A percentile compares a stretch with the other conserved stretches of the same genome.
These are phyloP conservation scores for Uloborus diversus DNA, from an alignment of 1,140 invertebrate species.

Conservation along the genomic window DNA sequence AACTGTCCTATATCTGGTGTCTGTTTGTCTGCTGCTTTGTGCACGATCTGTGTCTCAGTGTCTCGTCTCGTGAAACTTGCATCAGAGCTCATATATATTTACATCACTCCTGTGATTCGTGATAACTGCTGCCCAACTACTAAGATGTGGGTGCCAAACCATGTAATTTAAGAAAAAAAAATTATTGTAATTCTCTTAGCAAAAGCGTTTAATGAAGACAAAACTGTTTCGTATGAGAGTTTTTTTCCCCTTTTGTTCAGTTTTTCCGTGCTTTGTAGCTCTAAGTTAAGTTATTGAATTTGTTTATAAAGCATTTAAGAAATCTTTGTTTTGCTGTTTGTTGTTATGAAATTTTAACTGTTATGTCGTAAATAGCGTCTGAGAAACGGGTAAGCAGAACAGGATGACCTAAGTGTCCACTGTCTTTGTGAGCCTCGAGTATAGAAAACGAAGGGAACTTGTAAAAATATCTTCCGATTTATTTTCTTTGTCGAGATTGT, in stretches of 20 bases:
- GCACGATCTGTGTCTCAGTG: conserved; percentile 46
- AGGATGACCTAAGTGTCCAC: conserved; percentile 52
- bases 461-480: too few species aligned
- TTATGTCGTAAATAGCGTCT: conserved; percentile 47
- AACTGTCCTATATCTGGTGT: conserved; percentile 44
- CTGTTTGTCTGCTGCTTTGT: conserved; percentile 43
- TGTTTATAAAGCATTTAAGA: conserved; percentile 53
- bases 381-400: conserved; percentile 49
- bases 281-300: conserved; percentile 55
- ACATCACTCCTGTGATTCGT: conserved; percentile 57
- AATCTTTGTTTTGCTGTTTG: conserved; percentile 55
- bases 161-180: conserved; percentile 27
- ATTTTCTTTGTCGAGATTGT: too few species aligned
- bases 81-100: conserved; percentile 57
- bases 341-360: conserved; percentile 57
- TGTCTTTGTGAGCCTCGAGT: conserved; percentile 39
- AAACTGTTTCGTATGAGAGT: conserved; percentile 23
- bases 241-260: not conserved
- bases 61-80: conserved; percentile 53
- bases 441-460: too few species aligned
- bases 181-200: conserved; percentile 50
- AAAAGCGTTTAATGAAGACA: conserved; percentile 21
- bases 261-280: conserved; percentile 53
- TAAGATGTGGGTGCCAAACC: conserved; percentile 51
- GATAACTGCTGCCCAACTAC: conserved; percentile 55